Evolutionary conservation across 92 coral and sea anemone species (phyloP), one percentile per base, ranked within the genome.

Genomic region (Bergia puertoricense): DNA sequence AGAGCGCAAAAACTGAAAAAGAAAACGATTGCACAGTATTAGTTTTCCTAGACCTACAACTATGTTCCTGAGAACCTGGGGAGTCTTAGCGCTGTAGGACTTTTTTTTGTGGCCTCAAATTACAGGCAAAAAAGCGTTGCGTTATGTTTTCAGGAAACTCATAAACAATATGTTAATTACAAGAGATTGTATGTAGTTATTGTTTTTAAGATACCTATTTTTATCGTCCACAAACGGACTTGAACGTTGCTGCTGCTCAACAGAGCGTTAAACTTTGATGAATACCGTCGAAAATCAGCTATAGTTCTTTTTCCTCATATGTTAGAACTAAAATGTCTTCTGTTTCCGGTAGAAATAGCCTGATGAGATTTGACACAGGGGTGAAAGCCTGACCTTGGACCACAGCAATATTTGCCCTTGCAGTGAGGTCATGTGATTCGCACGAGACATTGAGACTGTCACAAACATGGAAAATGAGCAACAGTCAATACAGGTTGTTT

Each of bases 361-460:
- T 5, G 43, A 78, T 3, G 36, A 39, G 8, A 8, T 48, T 8
- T 20, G 23, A 2, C 69, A 59, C 20, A 23, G 22, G 72, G 40
- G 85, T 10, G 54, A 67, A 43, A 11, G 72, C 11, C 20, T 84
- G 79, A 84, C 87, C 87, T 84, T 84, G 87, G 56, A 42, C 43
- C 46, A 36, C 8, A 1, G n/a, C 44, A 7, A 50, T 15, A 42
- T 43, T 13, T 30, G 87, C 76, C 30, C 86, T 14, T 44, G 39
- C 38, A 20, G 48, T 30, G 76, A 23, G 20, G 65, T 79, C 82
- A 79, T 46, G 82, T 79, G 82, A 79, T 42, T 9, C 8, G 67
- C 66, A 51, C 82, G 66, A 79, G 77, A 37, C 30, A 16, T 23
- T 30, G 5, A 36, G 69, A 16, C 6, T 45, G 42, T 40, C 46